Evolutionary conservation across 1,140 invertebrate species (phyloP).

Genomic region (Macrocentrus cingulum): DNA sequence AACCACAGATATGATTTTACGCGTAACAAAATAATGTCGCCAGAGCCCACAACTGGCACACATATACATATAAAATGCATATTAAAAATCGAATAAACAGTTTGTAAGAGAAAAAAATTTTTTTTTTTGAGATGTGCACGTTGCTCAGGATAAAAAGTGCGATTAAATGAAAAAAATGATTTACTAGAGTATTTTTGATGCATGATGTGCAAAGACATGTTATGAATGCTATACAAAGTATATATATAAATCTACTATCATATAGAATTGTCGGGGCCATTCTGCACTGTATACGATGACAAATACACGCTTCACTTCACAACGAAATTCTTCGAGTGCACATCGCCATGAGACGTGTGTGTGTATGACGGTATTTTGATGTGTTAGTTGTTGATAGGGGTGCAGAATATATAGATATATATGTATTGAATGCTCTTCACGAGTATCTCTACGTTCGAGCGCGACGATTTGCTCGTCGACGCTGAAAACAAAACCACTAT

Average conservation of each 20-base stretch:
- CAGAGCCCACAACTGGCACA: no score
- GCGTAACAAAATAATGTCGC: no score
- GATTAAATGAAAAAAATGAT: no score
- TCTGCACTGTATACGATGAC: background rate
- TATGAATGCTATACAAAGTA: background rate
- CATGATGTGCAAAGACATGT: background rate
- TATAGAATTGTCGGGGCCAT: background rate
- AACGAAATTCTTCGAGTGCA: background rate
- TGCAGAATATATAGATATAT: no score
- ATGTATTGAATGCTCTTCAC: background rate
- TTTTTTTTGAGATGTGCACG: background rate
- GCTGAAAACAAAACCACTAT: constrained; percentile 1
- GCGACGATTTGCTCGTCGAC: constrained; percentile 4
- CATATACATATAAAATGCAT: no score
- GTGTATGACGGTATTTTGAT: no score
- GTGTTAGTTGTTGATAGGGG: no score
- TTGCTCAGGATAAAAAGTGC: background rate
- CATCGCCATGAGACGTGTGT: no score
- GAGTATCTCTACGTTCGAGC: background rate
- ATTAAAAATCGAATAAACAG: background rate
- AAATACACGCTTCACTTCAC: constrained; percentile 1
- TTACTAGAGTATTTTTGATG: background rate
- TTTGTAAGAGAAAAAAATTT: background rate
- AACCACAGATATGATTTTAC: no score
- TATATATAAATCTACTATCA: background rate